Base-by-base conservation (phyloP, 2,888 invertebrate genomes). In the Cremastinae sp. region DNA sequence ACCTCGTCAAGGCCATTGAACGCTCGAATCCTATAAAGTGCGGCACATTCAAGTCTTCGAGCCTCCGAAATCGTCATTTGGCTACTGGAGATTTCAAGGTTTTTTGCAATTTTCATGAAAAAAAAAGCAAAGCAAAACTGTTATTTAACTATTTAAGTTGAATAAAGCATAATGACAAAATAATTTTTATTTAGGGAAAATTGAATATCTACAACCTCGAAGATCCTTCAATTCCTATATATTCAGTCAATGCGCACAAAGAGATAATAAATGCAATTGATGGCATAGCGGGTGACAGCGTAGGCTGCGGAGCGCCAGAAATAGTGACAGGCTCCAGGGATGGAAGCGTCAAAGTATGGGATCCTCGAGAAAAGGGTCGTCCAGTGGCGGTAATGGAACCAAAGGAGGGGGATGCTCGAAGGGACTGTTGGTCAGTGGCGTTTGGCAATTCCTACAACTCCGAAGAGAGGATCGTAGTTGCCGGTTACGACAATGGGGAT, bases 401-500 rank as follows among this genome's bases (percentile, higher is more conserved):
- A 0, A 91, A 92, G 18, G 91, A 92, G 22, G 94, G 94, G 0
- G 94, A 95, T 71, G 89, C 91, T 0, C 93, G 92, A 56, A 91
- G 98, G 36, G 98, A 98, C 86, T 98, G 98, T 89, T 98, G 98
- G 98, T 90, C 95, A 0, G 98, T 98, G 0, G 93, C 95, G 0
- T 98, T 98, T 87, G 98, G 98, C 0, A 95, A 98, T 90, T 95
- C 97, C 0, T 96, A 94, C 90, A 97, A 95, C 87, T 93, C 95
- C 53, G 92, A 95, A 28, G 98, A 98, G 83, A 92, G 98, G 70
- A 92, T 95, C 69, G 94, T 98, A 0, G 95, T 94, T 22, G 96
- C 98, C 8, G 98, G 98, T 0, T 98, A 98, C 85, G 98, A 98
- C 86, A 98, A 98, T 89, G 98, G 98, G 0, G 98, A 98, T 86